Conservation (phyloP, 2,797 vertebrate species). For the Clarias pachynema region DNA sequence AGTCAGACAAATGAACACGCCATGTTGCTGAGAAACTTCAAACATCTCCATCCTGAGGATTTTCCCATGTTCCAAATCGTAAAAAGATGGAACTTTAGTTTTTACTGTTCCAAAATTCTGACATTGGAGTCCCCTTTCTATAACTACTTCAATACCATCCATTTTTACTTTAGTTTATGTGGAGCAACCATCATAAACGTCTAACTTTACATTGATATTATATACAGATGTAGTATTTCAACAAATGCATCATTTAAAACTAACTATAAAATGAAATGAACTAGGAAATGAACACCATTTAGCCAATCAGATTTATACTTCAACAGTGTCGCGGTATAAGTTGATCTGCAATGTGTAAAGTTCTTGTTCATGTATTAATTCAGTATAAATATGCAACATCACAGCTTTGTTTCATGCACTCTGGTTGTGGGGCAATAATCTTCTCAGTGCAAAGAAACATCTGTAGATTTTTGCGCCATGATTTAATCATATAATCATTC, state of each 20-base stretch:
- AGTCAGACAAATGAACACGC: background rate
- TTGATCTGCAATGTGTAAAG: background rate
- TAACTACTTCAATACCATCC: background rate
- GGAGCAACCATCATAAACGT: background rate
- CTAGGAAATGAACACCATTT: background rate
- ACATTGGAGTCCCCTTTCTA: background rate
- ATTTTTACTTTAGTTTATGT: background rate
- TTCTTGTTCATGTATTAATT: background rate
- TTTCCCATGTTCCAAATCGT: background rate
- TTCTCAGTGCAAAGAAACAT: background rate
- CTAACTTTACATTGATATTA: background rate
- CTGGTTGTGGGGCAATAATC: background rate
- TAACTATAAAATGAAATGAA: background rate
- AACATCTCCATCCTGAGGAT: background rate
- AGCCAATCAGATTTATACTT: background rate
- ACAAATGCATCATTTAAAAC: background rate
- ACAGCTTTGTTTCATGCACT: background rate
- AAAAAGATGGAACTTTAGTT: background rate
- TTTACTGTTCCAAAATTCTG: background rate
- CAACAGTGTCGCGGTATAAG: background rate
- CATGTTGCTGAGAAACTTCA: background rate
- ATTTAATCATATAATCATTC: slow-evolving; percentile 26
- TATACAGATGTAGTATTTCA: background rate
- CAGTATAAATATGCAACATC: background rate
- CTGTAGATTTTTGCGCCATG: slow-evolving; percentile 13